Conservation (phyloP, 2,113 vertebrate species). For the Pristiophorus japonicus region DNA sequence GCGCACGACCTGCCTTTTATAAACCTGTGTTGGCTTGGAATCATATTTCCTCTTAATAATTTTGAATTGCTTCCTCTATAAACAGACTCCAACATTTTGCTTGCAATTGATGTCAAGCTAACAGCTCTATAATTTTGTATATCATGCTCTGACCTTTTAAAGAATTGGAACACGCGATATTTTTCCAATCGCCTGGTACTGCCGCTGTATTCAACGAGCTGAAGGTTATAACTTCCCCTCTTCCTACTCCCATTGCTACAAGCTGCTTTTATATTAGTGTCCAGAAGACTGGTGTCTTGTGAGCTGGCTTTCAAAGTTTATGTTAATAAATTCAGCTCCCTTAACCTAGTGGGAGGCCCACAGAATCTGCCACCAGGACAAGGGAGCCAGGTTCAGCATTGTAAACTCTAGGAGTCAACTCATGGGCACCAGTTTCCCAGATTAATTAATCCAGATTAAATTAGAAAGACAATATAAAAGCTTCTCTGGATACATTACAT, state of each 20-base stretch:
- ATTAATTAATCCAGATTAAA: not conserved
- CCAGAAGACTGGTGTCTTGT: not conserved
- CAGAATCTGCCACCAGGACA: not conserved
- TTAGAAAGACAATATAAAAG: not conserved
- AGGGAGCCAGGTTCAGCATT: not conserved
- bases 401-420: too few relatives aligned
- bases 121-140: not conserved
- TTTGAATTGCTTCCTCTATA: slow-evolving; percentile 29
- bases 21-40: not conserved
- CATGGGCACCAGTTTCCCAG: not conserved
- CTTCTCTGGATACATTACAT: not conserved
- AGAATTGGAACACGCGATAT: not conserved
- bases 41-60: slow-evolving; percentile 9
- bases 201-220: not conserved
- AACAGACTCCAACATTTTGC: not conserved
- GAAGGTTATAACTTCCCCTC: not conserved
- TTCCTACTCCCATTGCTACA: not conserved
- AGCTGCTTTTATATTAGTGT: not conserved
- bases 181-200: not conserved
- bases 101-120: not conserved
- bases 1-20: not conserved
- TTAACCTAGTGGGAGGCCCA: not conserved
- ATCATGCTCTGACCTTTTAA: not conserved
- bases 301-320: not conserved
- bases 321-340: not conserved